These are phyloP conservation scores for Clangula hyemalis DNA, from an alignment of 2,797 vertebrate genomes.

Conservation along the genomic window DNA sequence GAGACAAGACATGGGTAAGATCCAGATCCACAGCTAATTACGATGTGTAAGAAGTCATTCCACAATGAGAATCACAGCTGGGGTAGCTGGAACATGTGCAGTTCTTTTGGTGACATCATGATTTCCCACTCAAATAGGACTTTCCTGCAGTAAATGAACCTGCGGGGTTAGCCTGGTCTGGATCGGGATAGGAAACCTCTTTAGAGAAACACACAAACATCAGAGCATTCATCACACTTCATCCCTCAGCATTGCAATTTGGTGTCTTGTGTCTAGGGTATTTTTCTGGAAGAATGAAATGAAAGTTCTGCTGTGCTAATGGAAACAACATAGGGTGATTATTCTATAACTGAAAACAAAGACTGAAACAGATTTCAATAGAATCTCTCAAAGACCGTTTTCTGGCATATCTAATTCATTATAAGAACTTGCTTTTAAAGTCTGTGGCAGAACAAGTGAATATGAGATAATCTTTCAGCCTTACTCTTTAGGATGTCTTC, in stretches of 20 bases:
- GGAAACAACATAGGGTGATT: background rate
- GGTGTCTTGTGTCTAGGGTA: background rate
- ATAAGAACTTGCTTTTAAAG: background rate
- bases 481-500: background rate
- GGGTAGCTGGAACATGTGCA: background rate
- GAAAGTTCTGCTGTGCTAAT: background rate
- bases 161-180: background rate
- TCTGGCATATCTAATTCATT: background rate
- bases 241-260: background rate
- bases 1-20: background rate
- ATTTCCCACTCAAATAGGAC: background rate
- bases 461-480: background rate
- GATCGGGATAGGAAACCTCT: background rate
- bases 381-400: background rate
- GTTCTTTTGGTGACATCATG: background rate
- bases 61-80: fast-evolving
- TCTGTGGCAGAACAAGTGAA: background rate
- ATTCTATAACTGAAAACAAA: background rate
- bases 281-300: background rate
- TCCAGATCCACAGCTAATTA: background rate
- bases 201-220: background rate
- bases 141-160: background rate
- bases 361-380: background rate
- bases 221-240: background rate
- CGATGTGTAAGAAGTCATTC: background rate